A percentile compares a stretch with the other conserved stretches of the same genome.
phyloP scores from a whole-genome alignment of 2,797 vertebrate genomes.

The Pipistrellus pygmaeus region DNA sequence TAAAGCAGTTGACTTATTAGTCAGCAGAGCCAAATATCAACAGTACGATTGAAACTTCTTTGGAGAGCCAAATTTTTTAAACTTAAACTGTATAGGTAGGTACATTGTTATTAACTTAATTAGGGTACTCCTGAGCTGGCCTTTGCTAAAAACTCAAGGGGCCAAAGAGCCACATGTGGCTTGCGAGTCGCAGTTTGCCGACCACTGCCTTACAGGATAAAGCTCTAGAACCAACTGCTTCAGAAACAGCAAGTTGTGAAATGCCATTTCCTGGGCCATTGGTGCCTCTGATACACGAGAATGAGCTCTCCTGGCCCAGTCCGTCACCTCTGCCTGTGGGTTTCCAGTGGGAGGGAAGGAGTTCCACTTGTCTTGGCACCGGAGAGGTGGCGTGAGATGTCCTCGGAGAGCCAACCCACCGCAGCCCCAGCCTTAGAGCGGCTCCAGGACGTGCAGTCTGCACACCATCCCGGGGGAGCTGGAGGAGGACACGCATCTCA shows the following conservation, averaged over 20 bases:
- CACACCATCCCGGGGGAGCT: too few species aligned
- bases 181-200: too few species aligned
- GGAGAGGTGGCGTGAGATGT: not conserved
- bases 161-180: too few species aligned
- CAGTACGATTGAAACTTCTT: too few species aligned
- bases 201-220: not conserved
- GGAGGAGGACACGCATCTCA: not conserved
- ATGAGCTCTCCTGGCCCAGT: not conserved
- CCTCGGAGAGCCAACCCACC: not conserved
- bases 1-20: not conserved
- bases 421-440: not conserved
- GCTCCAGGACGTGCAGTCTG: not conserved
- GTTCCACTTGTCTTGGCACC: not conserved
- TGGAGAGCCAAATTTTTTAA: too few species aligned
- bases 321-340: not conserved
- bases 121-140: too few species aligned
- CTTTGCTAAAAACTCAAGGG: too few species aligned
- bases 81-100: too few species aligned
- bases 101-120: too few species aligned
- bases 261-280: not conserved
- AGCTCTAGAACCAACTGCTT: constrained; percentile 6
- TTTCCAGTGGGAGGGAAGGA: not conserved
- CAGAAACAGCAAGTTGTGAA: not conserved
- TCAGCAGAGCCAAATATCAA: too few species aligned
- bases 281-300: not conserved